Percentiles rank a stretch among this genome's conserved stretches.
phyloP scores from a whole-genome alignment of 2,113 vertebrate genomes.

The Eubucco bourcierii region DNA sequence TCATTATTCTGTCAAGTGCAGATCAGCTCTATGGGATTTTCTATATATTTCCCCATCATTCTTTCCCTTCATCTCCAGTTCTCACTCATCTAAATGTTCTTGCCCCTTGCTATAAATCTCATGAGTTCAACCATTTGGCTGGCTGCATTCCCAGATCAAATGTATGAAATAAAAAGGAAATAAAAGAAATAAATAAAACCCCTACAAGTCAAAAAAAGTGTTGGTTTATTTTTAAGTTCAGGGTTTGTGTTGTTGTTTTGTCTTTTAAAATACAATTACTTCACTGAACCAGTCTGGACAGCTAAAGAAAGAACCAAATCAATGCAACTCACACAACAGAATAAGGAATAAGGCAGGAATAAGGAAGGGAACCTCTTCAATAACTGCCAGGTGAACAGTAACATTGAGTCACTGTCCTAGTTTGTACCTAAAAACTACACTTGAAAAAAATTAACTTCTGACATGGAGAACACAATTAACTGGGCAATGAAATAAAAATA shows the following conservation, averaged over 20 bases:
- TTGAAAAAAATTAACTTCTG: not conserved
- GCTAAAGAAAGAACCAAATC: not conserved
- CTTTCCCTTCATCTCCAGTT: constrained; percentile 16
- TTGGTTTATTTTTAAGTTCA: not conserved
- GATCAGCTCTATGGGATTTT: constrained; percentile 31
- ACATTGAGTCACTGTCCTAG: not conserved
- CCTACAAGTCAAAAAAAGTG: not conserved
- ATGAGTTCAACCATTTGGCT: not conserved
- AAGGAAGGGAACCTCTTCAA: not conserved
- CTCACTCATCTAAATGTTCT: constrained; percentile 21
- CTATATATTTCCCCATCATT: not conserved
- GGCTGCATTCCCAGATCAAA: not conserved
- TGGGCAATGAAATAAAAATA: not conserved
- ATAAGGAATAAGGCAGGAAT: not conserved
- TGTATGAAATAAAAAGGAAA: not conserved
- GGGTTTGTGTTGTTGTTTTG: not conserved
- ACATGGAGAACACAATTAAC: not conserved
- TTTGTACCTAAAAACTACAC: not conserved
- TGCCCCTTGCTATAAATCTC: not conserved
- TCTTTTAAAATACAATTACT: not conserved
- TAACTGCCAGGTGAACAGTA: not conserved
- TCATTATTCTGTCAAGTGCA: constrained; percentile 49
- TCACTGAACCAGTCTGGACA: not conserved
- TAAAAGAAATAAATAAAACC: not conserved
- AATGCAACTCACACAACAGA: not conserved